Percentiles rank a stretch among this genome's conserved stretches.
Conservation (phyloP, 2,888 invertebrate genomes). For the Epinotia nisella region DNA sequence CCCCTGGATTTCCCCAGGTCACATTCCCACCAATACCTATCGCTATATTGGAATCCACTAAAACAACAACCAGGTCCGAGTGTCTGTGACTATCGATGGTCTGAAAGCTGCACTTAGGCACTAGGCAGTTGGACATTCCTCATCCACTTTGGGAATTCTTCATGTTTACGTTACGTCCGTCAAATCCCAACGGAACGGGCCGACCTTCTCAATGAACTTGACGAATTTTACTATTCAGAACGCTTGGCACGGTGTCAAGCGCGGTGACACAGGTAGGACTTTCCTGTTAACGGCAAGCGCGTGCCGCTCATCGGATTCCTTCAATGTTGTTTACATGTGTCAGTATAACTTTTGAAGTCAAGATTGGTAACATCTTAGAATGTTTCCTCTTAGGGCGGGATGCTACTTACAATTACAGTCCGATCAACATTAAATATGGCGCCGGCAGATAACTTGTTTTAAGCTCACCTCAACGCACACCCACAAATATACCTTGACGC, state of each 20-base stretch:
- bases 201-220: conserved; percentile 70
- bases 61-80: too few relatives aligned
- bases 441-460: too few relatives aligned
- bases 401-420: too few relatives aligned
- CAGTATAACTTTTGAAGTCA: not conserved
- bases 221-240: conserved; percentile 58
- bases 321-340: conserved; percentile 20
- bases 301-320: conserved; percentile 13
- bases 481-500: too few relatives aligned
- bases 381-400: not conserved
- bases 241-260: conserved; percentile 65
- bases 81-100: not conserved
- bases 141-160: not conserved
- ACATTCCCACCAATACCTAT: too few relatives aligned
- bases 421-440: too few relatives aligned
- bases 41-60: too few relatives aligned
- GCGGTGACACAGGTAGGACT: conserved; percentile 50
- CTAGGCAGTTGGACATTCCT: too few relatives aligned
- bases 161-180: conserved; percentile 20
- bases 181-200: conserved; percentile 51
- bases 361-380: not conserved
- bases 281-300: conserved; percentile 32
- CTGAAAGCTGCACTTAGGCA: too few relatives aligned
- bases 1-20: too few relatives aligned
- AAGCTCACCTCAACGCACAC: too few relatives aligned